Evolutionary conservation across 2,888 invertebrate species (phyloP).

Genomic region (Helobdella robusta): DNA sequence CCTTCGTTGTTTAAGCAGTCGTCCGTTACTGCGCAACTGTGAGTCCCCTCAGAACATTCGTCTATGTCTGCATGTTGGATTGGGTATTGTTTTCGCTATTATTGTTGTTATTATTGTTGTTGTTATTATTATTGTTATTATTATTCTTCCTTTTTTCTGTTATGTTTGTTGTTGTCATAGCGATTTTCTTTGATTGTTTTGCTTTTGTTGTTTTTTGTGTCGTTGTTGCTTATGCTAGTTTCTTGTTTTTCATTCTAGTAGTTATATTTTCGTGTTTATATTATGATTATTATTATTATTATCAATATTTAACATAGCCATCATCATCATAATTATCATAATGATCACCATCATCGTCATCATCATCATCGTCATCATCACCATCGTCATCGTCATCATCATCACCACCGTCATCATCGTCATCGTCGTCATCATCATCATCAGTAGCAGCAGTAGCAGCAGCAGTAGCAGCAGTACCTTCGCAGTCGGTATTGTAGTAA

Average conservation of each 20-base stretch:
- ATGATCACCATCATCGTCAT: constrained; percentile 22
- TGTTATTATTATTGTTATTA: too few relatives aligned
- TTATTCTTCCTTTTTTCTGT: too few relatives aligned
- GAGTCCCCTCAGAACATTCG: constrained; percentile 40
- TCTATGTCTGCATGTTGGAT: constrained; percentile 39
- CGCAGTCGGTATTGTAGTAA: constrained; percentile 29
- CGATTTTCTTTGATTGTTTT: too few relatives aligned
- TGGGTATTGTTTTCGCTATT: too few relatives aligned
- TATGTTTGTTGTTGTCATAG: too few relatives aligned
- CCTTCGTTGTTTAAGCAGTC: constrained; percentile 14
- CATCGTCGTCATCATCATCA: constrained; percentile 36
- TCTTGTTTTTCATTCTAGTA: too few relatives aligned
- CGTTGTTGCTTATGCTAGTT: too few relatives aligned
- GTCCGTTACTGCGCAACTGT: constrained; percentile 7
- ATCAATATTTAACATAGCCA: neutral
- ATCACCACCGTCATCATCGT: constrained; percentile 25
- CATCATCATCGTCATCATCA: constrained; percentile 24
- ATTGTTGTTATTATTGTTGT: too few relatives aligned
- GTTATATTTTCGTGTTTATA: too few relatives aligned
- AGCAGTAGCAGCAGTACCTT: too few relatives aligned
- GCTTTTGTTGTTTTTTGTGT: too few relatives aligned
- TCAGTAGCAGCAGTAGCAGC: constrained; percentile 34
- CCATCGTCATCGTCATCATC: constrained; percentile 18
- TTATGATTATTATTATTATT: constrained; percentile 5
- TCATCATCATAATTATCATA: constrained; percentile 23